Evolutionary conservation across 1,140 invertebrate genomes (phyloP).

Genomic region (Hypsibius dujardini): DNA sequence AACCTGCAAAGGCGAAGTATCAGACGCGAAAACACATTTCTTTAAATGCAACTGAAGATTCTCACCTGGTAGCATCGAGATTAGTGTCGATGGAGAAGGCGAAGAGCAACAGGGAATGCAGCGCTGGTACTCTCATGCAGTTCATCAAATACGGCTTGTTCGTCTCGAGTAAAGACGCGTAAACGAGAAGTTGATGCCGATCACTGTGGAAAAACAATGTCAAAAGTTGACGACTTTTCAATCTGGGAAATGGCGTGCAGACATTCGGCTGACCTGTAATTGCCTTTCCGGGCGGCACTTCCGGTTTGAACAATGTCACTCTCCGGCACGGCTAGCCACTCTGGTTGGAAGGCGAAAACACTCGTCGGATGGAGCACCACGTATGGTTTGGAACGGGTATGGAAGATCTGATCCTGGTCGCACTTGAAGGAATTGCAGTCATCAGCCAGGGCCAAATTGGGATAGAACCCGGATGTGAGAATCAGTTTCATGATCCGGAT

Average conservation of each 20-base stretch:
- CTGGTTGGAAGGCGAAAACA: conserved; percentile 61
- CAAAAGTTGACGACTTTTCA: conserved; percentile 39
- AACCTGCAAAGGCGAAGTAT: conserved; percentile 36
- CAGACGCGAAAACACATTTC: conserved; percentile 21
- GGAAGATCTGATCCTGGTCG: conserved; percentile 71
- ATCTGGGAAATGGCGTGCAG: conserved; percentile 30
- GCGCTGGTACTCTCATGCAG: conserved; percentile 67
- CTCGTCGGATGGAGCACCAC: conserved; percentile 74
- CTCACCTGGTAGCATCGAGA: conserved; percentile 48
- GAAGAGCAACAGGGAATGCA: conserved; percentile 68
- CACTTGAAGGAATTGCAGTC: conserved; percentile 80
- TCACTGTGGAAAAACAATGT: conserved; percentile 36
- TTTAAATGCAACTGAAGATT: conserved; percentile 21
- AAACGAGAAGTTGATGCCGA: conserved; percentile 69
- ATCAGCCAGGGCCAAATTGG: conserved; percentile 74
- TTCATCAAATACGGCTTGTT: conserved; percentile 86
- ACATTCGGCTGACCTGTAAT: no score
- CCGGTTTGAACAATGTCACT: conserved; percentile 47
- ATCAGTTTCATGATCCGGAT: conserved; percentile 74
- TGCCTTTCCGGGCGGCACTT: conserved; percentile 35
- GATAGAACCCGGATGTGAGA: conserved; percentile 73
- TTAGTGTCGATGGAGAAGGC: conserved; percentile 59
- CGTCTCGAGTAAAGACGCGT: conserved; percentile 78
- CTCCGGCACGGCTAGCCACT: conserved; percentile 57
- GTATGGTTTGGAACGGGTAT: conserved; percentile 73